Percentiles rank a stretch among this genome's conserved stretches.
Evolutionary conservation across 1,140 invertebrate species (phyloP).

Genomic region (Cherax destructor): DNA sequence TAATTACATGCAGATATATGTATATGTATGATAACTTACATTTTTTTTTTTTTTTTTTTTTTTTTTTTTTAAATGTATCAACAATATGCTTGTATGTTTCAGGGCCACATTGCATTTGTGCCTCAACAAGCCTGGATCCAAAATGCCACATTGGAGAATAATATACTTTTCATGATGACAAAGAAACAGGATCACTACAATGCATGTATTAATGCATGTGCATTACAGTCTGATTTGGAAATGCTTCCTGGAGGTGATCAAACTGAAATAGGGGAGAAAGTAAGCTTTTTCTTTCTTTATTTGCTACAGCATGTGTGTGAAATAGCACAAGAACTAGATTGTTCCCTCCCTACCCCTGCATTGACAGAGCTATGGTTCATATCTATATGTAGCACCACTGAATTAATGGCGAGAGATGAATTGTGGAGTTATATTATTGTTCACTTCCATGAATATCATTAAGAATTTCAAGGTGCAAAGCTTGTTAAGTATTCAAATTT

Average conservation of each 20-base stretch:
- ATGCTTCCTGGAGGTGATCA: constrained; percentile 91
- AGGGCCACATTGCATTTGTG: constrained; percentile 50
- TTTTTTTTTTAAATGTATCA: too few relatives aligned
- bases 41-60: too few relatives aligned
- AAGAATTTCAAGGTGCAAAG: too few relatives aligned
- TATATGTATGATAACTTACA: too few relatives aligned
- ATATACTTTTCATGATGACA: constrained; percentile 79
- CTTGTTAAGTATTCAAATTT: too few relatives aligned
- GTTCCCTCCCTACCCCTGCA: not conserved
- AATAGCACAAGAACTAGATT: not conserved
- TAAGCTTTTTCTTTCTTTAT: constrained; percentile 12
- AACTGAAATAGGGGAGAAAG: constrained; percentile 94
- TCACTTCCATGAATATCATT: too few relatives aligned
- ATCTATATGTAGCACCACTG: not conserved
- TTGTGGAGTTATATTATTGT: too few relatives aligned
- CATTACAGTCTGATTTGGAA: constrained; percentile 88
- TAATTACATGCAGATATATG: too few relatives aligned
- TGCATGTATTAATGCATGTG: constrained; percentile 88
- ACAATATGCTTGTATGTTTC: not conserved
- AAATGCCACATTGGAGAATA: constrained; percentile 77
- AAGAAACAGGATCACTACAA: constrained; percentile 85
- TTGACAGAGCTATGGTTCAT: not conserved
- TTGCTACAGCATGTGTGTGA: not conserved
- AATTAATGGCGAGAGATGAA: too few relatives aligned
- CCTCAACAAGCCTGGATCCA: constrained; percentile 79